A percentile compares a stretch with the other conserved stretches of the same genome.
Conservation (phyloP, 2,888 invertebrate species). For the Microplitis manilae region DNA sequence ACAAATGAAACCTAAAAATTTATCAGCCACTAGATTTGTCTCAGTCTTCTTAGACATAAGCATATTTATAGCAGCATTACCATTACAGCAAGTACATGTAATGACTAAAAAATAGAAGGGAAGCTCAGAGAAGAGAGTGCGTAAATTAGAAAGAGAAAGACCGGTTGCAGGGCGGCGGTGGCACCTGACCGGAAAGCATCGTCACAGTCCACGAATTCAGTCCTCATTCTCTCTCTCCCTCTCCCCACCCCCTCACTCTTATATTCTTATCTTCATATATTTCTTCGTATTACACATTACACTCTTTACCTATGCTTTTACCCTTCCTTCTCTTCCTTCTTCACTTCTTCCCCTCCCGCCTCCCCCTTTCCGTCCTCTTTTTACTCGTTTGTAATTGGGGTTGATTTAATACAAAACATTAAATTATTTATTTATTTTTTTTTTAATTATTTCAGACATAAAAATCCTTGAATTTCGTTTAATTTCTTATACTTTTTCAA, state of each 20-base stretch:
- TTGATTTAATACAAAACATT: background rate
- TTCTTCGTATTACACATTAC: slow-evolving; percentile 18
- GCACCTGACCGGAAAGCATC: slow-evolving; percentile 69
- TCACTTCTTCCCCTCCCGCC: background rate
- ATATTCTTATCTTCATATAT: slow-evolving; percentile 35
- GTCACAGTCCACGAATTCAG: slow-evolving; percentile 68
- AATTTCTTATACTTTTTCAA: too few relatives aligned
- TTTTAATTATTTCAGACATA: background rate
- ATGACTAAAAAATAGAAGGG: background rate
- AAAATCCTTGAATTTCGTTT: background rate
- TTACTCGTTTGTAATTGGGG: background rate
- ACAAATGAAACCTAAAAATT: background rate
- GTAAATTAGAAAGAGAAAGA: slow-evolving; percentile 59
- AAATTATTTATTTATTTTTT: background rate
- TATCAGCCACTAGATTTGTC: too few relatives aligned
- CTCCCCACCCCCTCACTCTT: slow-evolving; percentile 48
- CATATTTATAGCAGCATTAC: slow-evolving; percentile 41
- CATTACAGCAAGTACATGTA: slow-evolving; percentile 62
- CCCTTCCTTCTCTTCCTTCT: background rate
- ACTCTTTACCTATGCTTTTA: slow-evolving; percentile 7
- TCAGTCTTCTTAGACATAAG: too few relatives aligned
- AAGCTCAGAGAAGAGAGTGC: slow-evolving; percentile 35
- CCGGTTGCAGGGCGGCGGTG: slow-evolving; percentile 65
- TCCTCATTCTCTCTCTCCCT: slow-evolving; percentile 60
- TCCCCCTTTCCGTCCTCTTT: background rate